Conservation (phyloP, 2,888 invertebrate species). For the Cephus sareptanus region DNA sequence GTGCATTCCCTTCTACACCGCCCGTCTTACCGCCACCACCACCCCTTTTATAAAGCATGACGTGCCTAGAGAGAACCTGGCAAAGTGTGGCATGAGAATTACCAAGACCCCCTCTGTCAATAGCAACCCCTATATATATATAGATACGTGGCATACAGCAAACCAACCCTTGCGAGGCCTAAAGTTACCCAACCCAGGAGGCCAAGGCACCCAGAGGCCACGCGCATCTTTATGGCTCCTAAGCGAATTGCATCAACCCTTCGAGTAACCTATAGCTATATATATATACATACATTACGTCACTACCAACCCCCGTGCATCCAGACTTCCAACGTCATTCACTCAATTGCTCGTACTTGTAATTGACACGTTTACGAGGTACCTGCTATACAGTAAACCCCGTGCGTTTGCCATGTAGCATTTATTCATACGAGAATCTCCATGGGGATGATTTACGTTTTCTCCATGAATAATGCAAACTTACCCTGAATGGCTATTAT, state of each 20-base stretch:
- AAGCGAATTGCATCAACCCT: slow-evolving; percentile 27
- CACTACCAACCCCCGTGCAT: slow-evolving; percentile 14
- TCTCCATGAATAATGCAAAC: background rate
- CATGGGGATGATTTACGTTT: background rate
- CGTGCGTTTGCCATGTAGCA: background rate
- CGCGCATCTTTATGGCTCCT: slow-evolving; percentile 24
- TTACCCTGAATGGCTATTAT: background rate
- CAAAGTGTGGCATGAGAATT: slow-evolving; percentile 13
- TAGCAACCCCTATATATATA: background rate
- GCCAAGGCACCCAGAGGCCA: background rate
- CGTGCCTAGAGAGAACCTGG: background rate
- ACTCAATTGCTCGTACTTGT: background rate
- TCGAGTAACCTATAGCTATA: slow-evolving; percentile 12
- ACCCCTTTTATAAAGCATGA: background rate
- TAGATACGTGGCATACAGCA: background rate
- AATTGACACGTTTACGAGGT: background rate
- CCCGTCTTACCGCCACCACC: background rate
- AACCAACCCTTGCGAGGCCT: background rate
- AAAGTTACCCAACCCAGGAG: slow-evolving; percentile 11
- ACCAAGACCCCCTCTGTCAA: slow-evolving; percentile 19
- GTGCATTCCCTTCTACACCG: background rate
- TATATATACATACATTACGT: slow-evolving; percentile 29
- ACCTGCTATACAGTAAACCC: background rate
- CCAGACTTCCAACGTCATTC: background rate
- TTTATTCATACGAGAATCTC: background rate